Base-by-base conservation (phyloP, 2,113 vertebrate genomes). In the Eretmochelys imbricata region DNA sequence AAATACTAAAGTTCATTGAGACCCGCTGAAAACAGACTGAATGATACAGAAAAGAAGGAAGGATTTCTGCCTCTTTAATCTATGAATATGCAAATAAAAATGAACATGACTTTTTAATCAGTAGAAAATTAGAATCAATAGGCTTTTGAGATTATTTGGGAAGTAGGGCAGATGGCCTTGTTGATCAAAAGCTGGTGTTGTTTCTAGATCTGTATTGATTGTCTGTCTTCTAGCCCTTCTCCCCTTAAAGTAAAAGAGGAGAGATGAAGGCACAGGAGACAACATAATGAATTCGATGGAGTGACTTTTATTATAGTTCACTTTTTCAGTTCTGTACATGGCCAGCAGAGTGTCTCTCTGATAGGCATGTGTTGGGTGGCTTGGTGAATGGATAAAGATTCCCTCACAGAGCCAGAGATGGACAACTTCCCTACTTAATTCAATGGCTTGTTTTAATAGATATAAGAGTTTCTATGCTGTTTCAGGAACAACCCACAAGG, bases 241-340 rank as follows among this genome's bases (percentile, higher is more conserved):
- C 55, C 55, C 69, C 76, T 93, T 89, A 72, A 35, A 91, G 91
- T 86, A 75, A 80, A 97, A 96, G 31, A 92, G 88, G 10, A 48
- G 1, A 1, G 4, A 86, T 89, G 69, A 69, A 92, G 72, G 11
- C 4, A 51, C 51, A 82, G 92, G 24, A 14, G 22, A 16, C 27
- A 87, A 87, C 8, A 84, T 80, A 94, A 87, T 87, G 84, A 95
- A 85, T 46, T 5, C 1, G 86, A 10, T 51, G 75, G 42, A 78
- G 42, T 83, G 57, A 89, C 29, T 95, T 91, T 69, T 80, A 42
- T n/a, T 17, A 17, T 87, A 35, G 20, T 29, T 78, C 89, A 48
- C 3, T 88, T 78, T 69, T 92, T 94, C 0, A 0, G 13, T 65
- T 88, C 54, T 80, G 72, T 48, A 42, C 35, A 76, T 24, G 5